Evolutionary conservation across 2,888 invertebrate species (phyloP).

Genomic region (Caenorhabditis doughertyi): DNA sequence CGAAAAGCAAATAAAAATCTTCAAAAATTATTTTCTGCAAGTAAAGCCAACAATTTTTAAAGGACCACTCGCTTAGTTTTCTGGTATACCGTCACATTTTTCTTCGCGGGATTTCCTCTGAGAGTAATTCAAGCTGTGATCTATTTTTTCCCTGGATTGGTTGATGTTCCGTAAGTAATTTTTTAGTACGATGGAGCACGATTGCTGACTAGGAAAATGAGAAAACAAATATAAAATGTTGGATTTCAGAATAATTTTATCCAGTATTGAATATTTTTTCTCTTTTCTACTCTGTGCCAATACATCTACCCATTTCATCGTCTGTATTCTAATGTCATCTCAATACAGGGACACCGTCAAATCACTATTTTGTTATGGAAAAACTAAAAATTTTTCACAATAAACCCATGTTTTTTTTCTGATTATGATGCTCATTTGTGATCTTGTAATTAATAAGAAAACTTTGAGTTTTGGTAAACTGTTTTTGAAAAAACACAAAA

Average conservation of each 20-base stretch:
- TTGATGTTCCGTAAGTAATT: background rate
- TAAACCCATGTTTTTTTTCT: too few species aligned
- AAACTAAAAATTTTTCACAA: too few species aligned
- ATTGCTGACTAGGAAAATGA: too few species aligned
- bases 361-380: too few species aligned
- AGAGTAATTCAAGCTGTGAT: background rate
- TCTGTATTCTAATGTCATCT: background rate
- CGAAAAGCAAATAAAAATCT: background rate
- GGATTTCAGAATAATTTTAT: background rate
- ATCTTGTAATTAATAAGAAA: too few species aligned
- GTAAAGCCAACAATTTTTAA: too few species aligned
- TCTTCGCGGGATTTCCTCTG: background rate
- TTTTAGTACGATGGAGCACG: too few species aligned
- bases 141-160: background rate
- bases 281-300: background rate
- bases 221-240: too few species aligned
- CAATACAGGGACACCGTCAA: background rate
- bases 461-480: too few species aligned
- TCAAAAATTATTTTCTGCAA: background rate
- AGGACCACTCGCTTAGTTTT: background rate
- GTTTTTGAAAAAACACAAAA: too few species aligned
- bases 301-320: background rate
- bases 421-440: too few species aligned
- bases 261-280: background rate
- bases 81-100: background rate